These are phyloP conservation scores for Philonicus albiceps DNA, from an alignment of 2,888 invertebrate species.

Conservation along the genomic window DNA sequence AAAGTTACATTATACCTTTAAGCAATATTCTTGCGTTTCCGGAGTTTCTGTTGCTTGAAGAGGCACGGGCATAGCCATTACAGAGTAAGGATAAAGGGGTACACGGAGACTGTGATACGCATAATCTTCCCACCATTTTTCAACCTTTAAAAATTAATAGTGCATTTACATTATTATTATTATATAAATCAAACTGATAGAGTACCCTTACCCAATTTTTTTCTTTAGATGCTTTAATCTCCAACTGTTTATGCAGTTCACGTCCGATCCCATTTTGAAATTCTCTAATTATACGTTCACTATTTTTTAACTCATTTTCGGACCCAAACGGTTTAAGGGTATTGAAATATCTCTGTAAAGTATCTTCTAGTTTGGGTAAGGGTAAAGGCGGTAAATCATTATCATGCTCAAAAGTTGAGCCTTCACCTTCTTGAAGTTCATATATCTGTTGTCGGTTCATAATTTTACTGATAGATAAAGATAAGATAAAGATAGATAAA, in stretches of 20 bases:
- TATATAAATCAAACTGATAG: neutral
- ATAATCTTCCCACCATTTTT: constrained; percentile 68
- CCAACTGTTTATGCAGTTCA: constrained; percentile 63
- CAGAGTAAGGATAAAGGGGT: constrained; percentile 65
- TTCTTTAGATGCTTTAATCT: constrained; percentile 60
- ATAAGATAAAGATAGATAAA: neutral
- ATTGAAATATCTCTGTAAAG: constrained; percentile 66
- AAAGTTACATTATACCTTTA: constrained; percentile 51
- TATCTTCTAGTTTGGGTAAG: constrained; percentile 65
- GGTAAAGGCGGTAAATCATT: constrained; percentile 66
- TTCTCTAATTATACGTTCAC: constrained; percentile 62
- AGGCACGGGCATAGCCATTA: constrained; percentile 63
- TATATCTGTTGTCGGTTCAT: constrained; percentile 60
- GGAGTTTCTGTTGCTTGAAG: constrained; percentile 55
- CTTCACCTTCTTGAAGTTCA: constrained; percentile 53
- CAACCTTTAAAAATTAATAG: constrained; percentile 53
- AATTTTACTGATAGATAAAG: constrained; percentile 20
- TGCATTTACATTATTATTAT: neutral
- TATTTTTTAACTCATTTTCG: constrained; percentile 62
- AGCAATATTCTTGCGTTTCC: constrained; percentile 55
- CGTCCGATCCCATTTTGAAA: constrained; percentile 66
- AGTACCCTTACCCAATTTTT: constrained; percentile 65
- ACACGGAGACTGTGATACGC: constrained; percentile 65
- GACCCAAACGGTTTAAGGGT: constrained; percentile 65
- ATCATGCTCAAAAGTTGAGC: constrained; percentile 66